These are phyloP conservation scores for Phrixothrix hirtus DNA, from an alignment of 2,888 invertebrate species.

Conservation along the genomic window DNA sequence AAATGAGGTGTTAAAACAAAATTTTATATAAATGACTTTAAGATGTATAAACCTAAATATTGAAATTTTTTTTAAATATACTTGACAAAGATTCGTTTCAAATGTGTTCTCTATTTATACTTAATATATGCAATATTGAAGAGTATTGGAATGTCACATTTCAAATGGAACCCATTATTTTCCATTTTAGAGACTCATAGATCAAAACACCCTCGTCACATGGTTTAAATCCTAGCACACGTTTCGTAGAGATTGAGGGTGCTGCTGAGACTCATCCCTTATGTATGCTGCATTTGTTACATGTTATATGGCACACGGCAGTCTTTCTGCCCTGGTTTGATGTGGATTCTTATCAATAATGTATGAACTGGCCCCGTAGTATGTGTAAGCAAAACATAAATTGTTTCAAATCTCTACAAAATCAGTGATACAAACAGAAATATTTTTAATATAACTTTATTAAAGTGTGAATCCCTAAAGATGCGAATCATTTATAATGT, in stretches of 20 bases:
- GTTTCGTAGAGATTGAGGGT: conserved; percentile 36
- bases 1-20: too few relatives aligned
- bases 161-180: conserved; percentile 41
- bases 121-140: too few relatives aligned
- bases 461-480: too few relatives aligned
- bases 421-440: conserved; percentile 11
- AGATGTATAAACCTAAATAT: too few relatives aligned
- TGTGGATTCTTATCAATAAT: conserved; percentile 33
- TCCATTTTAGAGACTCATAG: conserved; percentile 44
- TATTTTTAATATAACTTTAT: background rate
- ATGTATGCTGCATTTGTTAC: conserved; percentile 46
- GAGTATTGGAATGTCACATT: conserved; percentile 46
- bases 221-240: conserved; percentile 34
- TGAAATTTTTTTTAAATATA: too few relatives aligned
- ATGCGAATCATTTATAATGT: too few relatives aligned
- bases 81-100: too few relatives aligned
- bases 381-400: conserved; percentile 36
- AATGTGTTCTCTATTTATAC: too few relatives aligned
- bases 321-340: conserved; percentile 20
- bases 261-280: conserved; percentile 34
- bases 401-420: conserved; percentile 28
- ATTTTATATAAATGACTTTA: too few relatives aligned
- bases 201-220: conserved; percentile 40
- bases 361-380: conserved; percentile 30
- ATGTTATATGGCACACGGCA: conserved; percentile 40